Conservation (phyloP, 2,113 vertebrate genomes). For the Chascanopsetta lugubris region DNA sequence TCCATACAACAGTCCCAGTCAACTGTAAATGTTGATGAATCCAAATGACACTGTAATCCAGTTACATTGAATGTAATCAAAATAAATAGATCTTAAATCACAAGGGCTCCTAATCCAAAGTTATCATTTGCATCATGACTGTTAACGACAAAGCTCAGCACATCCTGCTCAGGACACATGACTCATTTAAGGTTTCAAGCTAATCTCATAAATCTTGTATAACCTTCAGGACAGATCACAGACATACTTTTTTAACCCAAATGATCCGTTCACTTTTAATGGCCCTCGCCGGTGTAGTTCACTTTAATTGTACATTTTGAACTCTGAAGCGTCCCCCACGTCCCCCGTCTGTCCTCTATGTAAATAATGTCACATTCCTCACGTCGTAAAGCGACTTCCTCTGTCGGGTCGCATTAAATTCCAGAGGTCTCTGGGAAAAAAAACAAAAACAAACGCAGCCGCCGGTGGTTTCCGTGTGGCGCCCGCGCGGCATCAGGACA, state of each 20-base stretch:
- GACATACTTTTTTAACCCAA: slow-evolving; percentile 20
- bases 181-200: neutral
- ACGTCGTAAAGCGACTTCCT: slow-evolving; percentile 16
- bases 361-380: slow-evolving; percentile 21
- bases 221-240: slow-evolving; percentile 2
- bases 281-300: slow-evolving; percentile 16
- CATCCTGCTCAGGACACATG: too few relatives aligned
- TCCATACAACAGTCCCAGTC: too few relatives aligned
- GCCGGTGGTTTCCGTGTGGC: slow-evolving; percentile 35
- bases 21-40: too few relatives aligned
- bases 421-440: slow-evolving; percentile 13
- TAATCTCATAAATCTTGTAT: neutral
- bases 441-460: too few relatives aligned
- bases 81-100: too few relatives aligned
- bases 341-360: slow-evolving; percentile 16
- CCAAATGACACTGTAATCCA: too few relatives aligned
- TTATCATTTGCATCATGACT: too few relatives aligned
- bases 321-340: slow-evolving; percentile 19
- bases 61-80: too few relatives aligned
- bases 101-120: too few relatives aligned
- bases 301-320: slow-evolving; percentile 40
- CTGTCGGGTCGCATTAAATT: slow-evolving; percentile 27
- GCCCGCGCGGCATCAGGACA: slow-evolving; percentile 46
- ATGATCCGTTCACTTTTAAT: slow-evolving; percentile 36
- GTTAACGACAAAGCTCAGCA: too few relatives aligned